Conservation (phyloP, 2,888 invertebrate genomes). For the Scaptomyza parva region DNA sequence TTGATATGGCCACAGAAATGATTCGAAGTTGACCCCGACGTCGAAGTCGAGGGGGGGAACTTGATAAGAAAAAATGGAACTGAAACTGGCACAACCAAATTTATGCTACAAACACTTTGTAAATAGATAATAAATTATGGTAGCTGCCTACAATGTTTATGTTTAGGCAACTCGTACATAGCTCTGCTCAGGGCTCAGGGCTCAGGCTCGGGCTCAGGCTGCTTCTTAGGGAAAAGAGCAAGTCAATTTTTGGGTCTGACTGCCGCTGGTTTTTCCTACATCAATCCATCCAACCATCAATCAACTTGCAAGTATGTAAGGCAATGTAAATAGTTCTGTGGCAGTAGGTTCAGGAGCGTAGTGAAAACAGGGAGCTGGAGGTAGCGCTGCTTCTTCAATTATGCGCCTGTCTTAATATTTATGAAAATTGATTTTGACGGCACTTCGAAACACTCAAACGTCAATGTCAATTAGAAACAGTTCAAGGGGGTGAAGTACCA, state of each 20-base stretch:
- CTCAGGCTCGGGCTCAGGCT: no score
- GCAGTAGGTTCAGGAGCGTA: background rate
- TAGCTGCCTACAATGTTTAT: slow-evolving; percentile 10
- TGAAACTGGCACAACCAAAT: slow-evolving; percentile 59
- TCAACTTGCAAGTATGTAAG: slow-evolving; percentile 54
- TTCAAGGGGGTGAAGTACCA: slow-evolving; percentile 22
- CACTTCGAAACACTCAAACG: slow-evolving; percentile 58
- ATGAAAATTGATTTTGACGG: slow-evolving; percentile 73
- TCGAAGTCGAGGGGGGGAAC: background rate
- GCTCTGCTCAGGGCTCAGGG: no score
- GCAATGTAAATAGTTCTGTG: slow-evolving; percentile 59
- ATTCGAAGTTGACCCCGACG: no score
- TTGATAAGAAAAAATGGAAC: slow-evolving; percentile 38
- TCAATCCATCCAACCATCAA: slow-evolving; percentile 59
- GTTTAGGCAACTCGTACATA: slow-evolving; percentile 14
- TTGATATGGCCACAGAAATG: slow-evolving; percentile 54
- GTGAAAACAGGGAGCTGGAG: background rate
- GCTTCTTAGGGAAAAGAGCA: slow-evolving; percentile 14
- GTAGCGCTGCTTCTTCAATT: slow-evolving; percentile 61
- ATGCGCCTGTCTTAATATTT: slow-evolving; percentile 76
- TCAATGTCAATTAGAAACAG: slow-evolving; percentile 70
- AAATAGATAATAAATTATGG: slow-evolving; percentile 71
- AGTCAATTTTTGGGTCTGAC: slow-evolving; percentile 42
- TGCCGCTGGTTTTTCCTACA: slow-evolving; percentile 32
- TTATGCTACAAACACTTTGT: slow-evolving; percentile 68